These are phyloP conservation scores for Melanotaenia boesemani DNA, from an alignment of 2,797 vertebrate genomes.

Conservation along the genomic window DNA sequence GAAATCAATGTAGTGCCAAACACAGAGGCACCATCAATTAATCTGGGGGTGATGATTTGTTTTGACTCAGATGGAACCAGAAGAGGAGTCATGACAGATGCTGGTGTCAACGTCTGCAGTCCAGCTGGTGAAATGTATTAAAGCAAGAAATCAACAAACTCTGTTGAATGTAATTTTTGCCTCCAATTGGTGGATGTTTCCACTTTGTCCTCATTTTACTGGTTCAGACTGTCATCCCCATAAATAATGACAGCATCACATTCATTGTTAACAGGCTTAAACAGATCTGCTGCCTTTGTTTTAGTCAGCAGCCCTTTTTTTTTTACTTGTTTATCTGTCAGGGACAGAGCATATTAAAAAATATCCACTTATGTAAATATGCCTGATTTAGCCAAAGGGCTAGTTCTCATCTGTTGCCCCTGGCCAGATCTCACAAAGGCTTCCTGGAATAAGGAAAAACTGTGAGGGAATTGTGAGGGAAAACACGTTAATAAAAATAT, in stretches of 20 bases:
- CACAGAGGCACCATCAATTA: conserved; percentile 7
- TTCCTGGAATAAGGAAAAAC: too few species aligned
- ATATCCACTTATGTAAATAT: too few species aligned
- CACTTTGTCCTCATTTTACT: not conserved
- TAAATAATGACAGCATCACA: not conserved
- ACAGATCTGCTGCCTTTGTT: too few species aligned
- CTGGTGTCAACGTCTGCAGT: conserved; percentile 1
- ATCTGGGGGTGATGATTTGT: conserved; percentile 12
- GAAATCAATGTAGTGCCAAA: conserved; percentile 12
- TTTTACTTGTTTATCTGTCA: too few species aligned
- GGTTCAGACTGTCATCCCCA: not conserved
- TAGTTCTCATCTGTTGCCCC: too few species aligned
- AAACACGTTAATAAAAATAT: too few species aligned
- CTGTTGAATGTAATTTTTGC: not conserved
- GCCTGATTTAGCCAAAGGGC: too few species aligned
- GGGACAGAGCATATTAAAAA: too few species aligned
- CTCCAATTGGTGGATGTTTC: not conserved
- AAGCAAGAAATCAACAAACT: not conserved
- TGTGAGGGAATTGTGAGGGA: too few species aligned
- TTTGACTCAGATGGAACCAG: conserved; percentile 5
- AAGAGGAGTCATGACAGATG: conserved; percentile 14
- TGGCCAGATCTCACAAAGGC: too few species aligned
- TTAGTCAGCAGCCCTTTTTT: too few species aligned
- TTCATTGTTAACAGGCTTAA: too few species aligned
- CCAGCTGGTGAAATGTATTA: not conserved